Percentiles rank a stretch among this genome's conserved stretches.
phyloP scores from a whole-genome alignment of 2,113 vertebrate genomes.

The Sciurus niger region DNA sequence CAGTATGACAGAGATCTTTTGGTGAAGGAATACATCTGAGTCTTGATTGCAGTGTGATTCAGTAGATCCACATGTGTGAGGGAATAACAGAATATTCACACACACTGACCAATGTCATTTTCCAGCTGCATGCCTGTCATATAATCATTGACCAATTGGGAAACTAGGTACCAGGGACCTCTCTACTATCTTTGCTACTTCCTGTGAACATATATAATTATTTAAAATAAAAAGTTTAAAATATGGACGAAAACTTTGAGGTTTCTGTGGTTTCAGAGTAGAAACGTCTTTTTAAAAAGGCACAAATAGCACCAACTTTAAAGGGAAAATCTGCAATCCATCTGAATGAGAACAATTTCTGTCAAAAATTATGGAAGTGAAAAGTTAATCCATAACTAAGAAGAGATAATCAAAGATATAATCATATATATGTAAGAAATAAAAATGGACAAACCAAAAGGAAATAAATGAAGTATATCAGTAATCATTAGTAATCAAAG shows the following conservation, averaged over 20 bases:
- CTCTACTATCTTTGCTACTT: not conserved
- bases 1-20: not conserved
- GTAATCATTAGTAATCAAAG: conserved; percentile 20
- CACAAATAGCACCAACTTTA: not conserved
- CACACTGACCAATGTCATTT: not conserved
- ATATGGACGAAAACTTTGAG: conserved; percentile 10
- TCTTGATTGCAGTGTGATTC: not conserved
- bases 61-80: not conserved
- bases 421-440: not conserved
- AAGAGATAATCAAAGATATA: not conserved
- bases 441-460: not conserved
- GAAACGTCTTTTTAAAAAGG: not conserved
- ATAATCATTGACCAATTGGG: not conserved
- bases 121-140: not conserved
- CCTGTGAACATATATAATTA: not conserved
- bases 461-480: not conserved
- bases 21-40: not conserved
- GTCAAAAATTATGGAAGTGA: not conserved
- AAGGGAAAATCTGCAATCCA: not conserved
- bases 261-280: not conserved
- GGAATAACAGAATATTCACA: not conserved
- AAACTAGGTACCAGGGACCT: not conserved
- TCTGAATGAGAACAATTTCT: not conserved
- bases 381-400: not conserved
- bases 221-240: not conserved